Conservation (phyloP, 2,113 vertebrate genomes). For the Pluvianellus socialis region DNA sequence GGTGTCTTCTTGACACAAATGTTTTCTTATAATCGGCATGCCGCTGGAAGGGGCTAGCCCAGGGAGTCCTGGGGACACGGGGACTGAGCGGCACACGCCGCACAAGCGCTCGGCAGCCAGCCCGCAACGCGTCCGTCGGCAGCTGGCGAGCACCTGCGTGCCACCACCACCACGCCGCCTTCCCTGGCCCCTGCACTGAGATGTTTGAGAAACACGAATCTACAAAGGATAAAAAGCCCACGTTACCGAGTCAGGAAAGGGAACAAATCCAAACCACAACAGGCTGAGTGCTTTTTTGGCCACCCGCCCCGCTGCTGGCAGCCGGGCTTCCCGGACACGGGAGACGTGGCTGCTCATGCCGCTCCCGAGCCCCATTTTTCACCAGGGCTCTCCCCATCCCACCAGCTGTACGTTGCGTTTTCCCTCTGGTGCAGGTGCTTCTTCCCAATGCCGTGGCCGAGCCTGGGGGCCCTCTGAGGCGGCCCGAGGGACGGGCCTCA, state of each 20-base stretch:
- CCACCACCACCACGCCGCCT: not conserved
- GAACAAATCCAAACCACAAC: not conserved
- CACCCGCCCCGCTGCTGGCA: not conserved
- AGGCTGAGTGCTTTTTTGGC: not conserved
- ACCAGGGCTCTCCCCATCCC: not conserved
- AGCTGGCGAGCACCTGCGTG: not conserved
- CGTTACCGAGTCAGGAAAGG: not conserved
- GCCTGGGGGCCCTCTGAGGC: fast-evolving
- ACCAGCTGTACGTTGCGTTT: fast-evolving
- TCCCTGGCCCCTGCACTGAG: not conserved
- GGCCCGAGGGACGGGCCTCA: fast-evolving
- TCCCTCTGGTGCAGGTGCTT: no score
- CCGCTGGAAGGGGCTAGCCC: not conserved
- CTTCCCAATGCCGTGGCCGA: fast-evolving
- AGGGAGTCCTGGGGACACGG: not conserved
- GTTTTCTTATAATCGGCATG: not conserved
- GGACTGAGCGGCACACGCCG: fast-evolving
- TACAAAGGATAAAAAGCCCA: not conserved
- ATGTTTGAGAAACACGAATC: not conserved
- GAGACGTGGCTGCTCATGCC: fast-evolving
- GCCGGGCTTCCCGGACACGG: not conserved
- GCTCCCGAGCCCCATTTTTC: not conserved
- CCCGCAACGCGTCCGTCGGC: fast-evolving
- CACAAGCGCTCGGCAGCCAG: not conserved
- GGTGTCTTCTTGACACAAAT: not conserved